Conservation (phyloP, 2,888 invertebrate genomes). For the Melieria crassipennis region DNA sequence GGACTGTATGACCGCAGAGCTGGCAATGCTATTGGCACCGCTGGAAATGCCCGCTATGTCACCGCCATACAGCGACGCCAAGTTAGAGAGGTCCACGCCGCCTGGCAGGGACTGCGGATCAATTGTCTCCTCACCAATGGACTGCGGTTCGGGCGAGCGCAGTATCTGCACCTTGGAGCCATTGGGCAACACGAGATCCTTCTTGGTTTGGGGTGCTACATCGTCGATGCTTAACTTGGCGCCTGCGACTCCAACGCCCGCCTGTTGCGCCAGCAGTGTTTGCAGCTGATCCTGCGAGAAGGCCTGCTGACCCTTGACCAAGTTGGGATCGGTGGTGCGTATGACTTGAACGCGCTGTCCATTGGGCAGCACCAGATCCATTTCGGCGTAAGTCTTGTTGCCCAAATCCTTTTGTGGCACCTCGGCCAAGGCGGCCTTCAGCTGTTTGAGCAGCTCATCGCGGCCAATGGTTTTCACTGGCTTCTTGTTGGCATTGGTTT, state of each 20-base stretch:
- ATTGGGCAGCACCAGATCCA: slow-evolving; percentile 78
- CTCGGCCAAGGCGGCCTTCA: slow-evolving; percentile 78
- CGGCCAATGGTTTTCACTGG: slow-evolving; percentile 72
- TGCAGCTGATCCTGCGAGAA: slow-evolving; percentile 66
- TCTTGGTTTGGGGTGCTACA: slow-evolving; percentile 66
- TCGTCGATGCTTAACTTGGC: slow-evolving; percentile 52
- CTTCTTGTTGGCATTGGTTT: slow-evolving; percentile 48
- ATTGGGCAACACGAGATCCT: slow-evolving; percentile 77
- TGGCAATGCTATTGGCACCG: slow-evolving; percentile 61
- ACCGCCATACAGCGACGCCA: slow-evolving; percentile 60
- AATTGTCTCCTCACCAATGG: slow-evolving; percentile 58
- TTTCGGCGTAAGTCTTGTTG: slow-evolving; percentile 76
- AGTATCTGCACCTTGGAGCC: slow-evolving; percentile 80
- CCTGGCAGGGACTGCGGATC: slow-evolving; percentile 57
- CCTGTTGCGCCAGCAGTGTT: slow-evolving; percentile 57
- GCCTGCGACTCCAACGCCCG: neutral
- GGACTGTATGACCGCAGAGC: slow-evolving; percentile 65
- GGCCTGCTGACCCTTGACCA: slow-evolving; percentile 71
- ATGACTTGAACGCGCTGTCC: slow-evolving; percentile 81
- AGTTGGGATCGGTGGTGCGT: slow-evolving; percentile 76
- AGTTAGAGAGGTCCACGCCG: slow-evolving; percentile 59
- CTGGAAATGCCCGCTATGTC: slow-evolving; percentile 54
- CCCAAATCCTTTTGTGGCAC: slow-evolving; percentile 72
- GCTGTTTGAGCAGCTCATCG: slow-evolving; percentile 78
- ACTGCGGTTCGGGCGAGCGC: slow-evolving; percentile 71